Conservation (phyloP, 2,797 vertebrate genomes). For the Syngnathus acus region DNA sequence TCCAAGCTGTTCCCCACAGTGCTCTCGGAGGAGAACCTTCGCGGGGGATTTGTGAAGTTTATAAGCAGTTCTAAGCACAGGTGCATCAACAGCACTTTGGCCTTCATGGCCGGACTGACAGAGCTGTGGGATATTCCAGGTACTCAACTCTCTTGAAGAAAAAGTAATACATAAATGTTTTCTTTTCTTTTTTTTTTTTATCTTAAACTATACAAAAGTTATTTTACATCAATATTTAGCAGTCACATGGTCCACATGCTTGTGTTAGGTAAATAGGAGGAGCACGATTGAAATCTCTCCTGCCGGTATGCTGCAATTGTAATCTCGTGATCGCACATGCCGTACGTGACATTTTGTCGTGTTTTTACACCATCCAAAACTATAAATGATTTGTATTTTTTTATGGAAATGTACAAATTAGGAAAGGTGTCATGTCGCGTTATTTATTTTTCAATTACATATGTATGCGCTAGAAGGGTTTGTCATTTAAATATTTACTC, state of each 20-base stretch:
- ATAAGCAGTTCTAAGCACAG: conserved; percentile 85
- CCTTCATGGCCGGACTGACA: conserved; percentile 69
- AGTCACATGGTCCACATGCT: too few species aligned
- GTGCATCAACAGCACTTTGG: conserved; percentile 77
- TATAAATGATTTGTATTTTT: too few species aligned
- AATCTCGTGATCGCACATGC: too few species aligned
- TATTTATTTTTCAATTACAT: not conserved
- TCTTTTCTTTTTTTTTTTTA: too few species aligned
- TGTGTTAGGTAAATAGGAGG: too few species aligned
- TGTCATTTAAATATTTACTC: not conserved
- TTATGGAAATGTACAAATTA: not conserved
- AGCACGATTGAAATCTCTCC: too few species aligned
- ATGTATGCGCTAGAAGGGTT: not conserved
- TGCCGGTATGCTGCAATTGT: too few species aligned
- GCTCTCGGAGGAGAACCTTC: conserved; percentile 62
- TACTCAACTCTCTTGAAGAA: conserved; percentile 21
- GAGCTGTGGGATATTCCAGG: conserved; percentile 55
- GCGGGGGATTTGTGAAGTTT: conserved; percentile 56
- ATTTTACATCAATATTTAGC: too few species aligned
- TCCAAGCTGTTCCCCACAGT: conserved; percentile 73
- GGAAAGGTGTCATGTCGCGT: not conserved
- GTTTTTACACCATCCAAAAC: too few species aligned
- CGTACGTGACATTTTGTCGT: too few species aligned
- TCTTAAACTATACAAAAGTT: too few species aligned
- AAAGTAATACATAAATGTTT: too few species aligned